Evolutionary conservation across 1,140 invertebrate species (phyloP).

Genomic region (Ctenoplectra terminalis): DNA sequence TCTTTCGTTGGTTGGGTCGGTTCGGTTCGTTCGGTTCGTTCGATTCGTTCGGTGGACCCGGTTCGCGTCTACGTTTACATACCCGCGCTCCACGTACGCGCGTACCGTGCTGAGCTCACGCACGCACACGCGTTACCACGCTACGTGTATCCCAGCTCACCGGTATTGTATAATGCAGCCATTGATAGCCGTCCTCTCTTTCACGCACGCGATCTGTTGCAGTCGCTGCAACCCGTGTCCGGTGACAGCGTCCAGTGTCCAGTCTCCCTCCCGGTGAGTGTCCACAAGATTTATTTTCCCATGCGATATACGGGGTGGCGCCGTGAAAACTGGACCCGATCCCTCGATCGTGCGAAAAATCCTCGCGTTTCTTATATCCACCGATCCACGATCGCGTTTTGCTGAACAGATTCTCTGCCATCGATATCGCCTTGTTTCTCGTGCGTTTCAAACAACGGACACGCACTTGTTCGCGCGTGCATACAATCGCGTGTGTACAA

Average conservation of each 20-base stretch:
- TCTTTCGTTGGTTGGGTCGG: not conserved
- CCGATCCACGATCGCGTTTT: not conserved
- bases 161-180: slow-evolving; percentile 80
- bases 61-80: slow-evolving; percentile 33
- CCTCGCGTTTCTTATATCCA: not conserved
- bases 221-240: slow-evolving; percentile 80
- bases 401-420: not conserved
- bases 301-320: slow-evolving; percentile 77
- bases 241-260: slow-evolving; percentile 82
- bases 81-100: slow-evolving; percentile 42
- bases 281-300: slow-evolving; percentile 82
- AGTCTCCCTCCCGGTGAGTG: slow-evolving; percentile 80
- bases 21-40: not conserved
- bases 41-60: slow-evolving; percentile 51
- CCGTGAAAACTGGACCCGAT: slow-evolving; percentile 66
- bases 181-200: slow-evolving; percentile 82
- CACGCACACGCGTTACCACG: slow-evolving; percentile 43
- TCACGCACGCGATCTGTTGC: slow-evolving; percentile 81
- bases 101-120: not conserved
- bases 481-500: not conserved
- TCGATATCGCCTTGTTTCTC: not conserved
- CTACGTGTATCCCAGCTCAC: slow-evolving; percentile 39
- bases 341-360: not conserved
- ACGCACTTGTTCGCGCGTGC: too few relatives aligned
- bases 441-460: not conserved